phyloP scores from a whole-genome alignment of 2,888 invertebrate genomes.

The Chironomus tentans region DNA sequence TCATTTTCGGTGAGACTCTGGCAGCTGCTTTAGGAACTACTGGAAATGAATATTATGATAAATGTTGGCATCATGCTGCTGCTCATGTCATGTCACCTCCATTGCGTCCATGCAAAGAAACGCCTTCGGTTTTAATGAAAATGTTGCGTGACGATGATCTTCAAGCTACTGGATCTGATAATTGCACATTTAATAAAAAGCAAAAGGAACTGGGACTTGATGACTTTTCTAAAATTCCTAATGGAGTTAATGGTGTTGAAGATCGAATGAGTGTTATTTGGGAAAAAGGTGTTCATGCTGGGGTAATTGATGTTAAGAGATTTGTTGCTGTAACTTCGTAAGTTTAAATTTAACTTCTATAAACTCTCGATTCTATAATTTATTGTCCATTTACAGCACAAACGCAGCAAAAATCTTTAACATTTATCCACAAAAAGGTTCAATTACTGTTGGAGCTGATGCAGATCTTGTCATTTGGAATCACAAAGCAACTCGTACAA shows the following conservation, averaged over 20 bases:
- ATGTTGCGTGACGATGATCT: conserved; percentile 84
- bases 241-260: conserved; percentile 95
- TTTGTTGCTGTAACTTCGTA: conserved; percentile 83
- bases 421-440: conserved; percentile 91
- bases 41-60: conserved; percentile 67
- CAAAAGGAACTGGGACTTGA: conserved; percentile 84
- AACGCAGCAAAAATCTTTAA: conserved; percentile 98
- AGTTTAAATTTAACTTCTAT: background rate
- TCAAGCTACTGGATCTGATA: conserved; percentile 91
- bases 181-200: conserved; percentile 89
- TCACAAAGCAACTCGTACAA: conserved; percentile 70
- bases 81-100: conserved; percentile 93
- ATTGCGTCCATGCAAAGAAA: conserved; percentile 77
- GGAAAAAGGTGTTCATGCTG: conserved; percentile 89
- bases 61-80: conserved; percentile 90
- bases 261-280: conserved; percentile 92
- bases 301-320: conserved; percentile 80
- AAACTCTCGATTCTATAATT: background rate
- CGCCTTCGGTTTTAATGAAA: conserved; percentile 79
- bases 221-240: conserved; percentile 91
- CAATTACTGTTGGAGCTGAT: conserved; percentile 85
- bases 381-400: conserved; percentile 49
- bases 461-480: conserved; percentile 98
- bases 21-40: conserved; percentile 60
- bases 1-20: conserved; percentile 85